A percentile compares a stretch with the other conserved stretches of the same genome.
Conservation (phyloP, 64 coral and sea anemone genomes). For the Porites lutea region DNA sequence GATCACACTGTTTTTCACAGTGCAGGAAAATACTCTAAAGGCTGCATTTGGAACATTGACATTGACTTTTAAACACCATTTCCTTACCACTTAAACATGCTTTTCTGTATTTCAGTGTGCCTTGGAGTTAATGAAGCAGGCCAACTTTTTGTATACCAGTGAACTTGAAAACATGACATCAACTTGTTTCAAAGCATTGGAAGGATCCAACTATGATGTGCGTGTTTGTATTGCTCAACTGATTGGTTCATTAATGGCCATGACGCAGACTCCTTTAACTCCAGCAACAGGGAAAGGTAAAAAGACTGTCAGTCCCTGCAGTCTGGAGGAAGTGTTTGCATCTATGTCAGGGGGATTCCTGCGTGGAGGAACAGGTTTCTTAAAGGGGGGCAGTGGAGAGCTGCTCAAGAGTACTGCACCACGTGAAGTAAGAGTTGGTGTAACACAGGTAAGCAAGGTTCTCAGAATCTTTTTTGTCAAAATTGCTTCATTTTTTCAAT, state of each 20-base stretch:
- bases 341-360: slow-evolving; percentile 96
- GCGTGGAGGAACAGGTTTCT: slow-evolving; percentile 93
- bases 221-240: slow-evolving; percentile 88
- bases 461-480: neutral
- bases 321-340: slow-evolving; percentile 86
- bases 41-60: no score
- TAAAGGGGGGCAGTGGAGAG: slow-evolving; percentile 91
- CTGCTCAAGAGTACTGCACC: slow-evolving; percentile 86
- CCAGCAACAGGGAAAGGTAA: slow-evolving; percentile 74
- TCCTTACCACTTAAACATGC: no score
- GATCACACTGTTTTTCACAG: no score
- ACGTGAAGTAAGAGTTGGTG: slow-evolving; percentile 96
- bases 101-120: slow-evolving; percentile 73
- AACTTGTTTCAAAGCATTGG: slow-evolving; percentile 87
- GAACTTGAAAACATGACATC: slow-evolving; percentile 90
- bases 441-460: slow-evolving; percentile 83
- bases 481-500: neutral
- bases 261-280: slow-evolving; percentile 65
- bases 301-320: slow-evolving; percentile 62
- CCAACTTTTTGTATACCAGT: slow-evolving; percentile 86
- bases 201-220: slow-evolving; percentile 98
- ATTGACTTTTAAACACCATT: no score
- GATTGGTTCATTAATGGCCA: slow-evolving; percentile 88
- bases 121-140: slow-evolving; percentile 89
- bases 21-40: no score